Evolutionary conservation across 1,140 invertebrate genomes (phyloP).

Genomic region (Fopius arisanus): DNA sequence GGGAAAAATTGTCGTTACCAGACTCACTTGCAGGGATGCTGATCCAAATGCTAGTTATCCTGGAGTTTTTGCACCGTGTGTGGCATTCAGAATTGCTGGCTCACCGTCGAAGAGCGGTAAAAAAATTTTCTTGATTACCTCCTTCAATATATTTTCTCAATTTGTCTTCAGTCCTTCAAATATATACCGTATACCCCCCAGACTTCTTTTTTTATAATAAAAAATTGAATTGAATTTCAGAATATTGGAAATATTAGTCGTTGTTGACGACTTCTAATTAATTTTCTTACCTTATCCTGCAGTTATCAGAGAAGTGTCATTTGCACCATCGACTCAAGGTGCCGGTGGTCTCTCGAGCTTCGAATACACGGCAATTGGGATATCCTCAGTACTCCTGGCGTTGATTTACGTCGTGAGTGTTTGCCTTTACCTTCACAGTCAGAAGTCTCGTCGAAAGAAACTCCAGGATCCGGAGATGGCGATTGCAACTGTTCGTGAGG

Average conservation of each 20-base stretch:
- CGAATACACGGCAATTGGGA: conserved; percentile 83
- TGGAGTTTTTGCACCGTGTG: conserved; percentile 80
- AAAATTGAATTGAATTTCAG: too few species aligned
- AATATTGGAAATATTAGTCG: too few species aligned
- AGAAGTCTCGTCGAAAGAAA: conserved; percentile 56
- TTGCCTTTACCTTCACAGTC: conserved; percentile 79
- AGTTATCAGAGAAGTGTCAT: conserved; percentile 83
- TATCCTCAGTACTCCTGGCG: conserved; percentile 80
- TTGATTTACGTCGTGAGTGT: conserved; percentile 85
- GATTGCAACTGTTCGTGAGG: conserved; percentile 62
- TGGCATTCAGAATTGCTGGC: conserved; percentile 84
- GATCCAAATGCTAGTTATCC: conserved; percentile 63
- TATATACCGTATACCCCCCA: too few species aligned
- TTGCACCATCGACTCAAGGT: conserved; percentile 73
- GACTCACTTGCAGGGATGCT: conserved; percentile 81
- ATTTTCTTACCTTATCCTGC: conserved; percentile 11
- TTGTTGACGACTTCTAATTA: neutral
- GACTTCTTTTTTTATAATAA: too few species aligned
- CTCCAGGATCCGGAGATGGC: conserved; percentile 47
- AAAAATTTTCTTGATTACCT: conserved; percentile 39
- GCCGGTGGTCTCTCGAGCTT: conserved; percentile 69
- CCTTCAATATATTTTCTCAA: too few species aligned
- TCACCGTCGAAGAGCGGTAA: conserved; percentile 78
- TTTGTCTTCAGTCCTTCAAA: too few species aligned
- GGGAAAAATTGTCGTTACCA: conserved; percentile 79